Evolutionary conservation across 2,888 invertebrate species (phyloP), one percentile per base, ranked within the genome.

Genomic region (Platycheirus albimanus): DNA sequence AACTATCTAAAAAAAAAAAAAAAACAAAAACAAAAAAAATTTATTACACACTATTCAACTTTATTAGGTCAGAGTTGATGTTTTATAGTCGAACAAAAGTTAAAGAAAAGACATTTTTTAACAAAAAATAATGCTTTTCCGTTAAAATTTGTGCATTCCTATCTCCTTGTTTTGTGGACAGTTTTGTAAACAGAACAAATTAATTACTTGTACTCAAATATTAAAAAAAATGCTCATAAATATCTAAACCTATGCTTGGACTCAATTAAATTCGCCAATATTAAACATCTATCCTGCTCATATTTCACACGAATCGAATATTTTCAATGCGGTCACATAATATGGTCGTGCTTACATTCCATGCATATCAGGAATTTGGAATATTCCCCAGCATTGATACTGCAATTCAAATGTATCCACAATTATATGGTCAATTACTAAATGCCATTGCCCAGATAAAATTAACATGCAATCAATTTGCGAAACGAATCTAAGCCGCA

Each of bases 371-470:
- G 58, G 58, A 75, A 67, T 67, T 30, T 43, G 15, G 17, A 43
- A 49, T 33, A 58, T 67, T 75, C 24, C 19, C 15, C 24, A 49
- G 8, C 38, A 17, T 19, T 19, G 47, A 49, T 56, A 20, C 7
- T 38, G 56, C 13, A 38, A 38, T 30, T 58, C 45, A 58, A 64
- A 36, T 28, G 49, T 64, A 28, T 41, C 49, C 45, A 51, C 71
- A 72, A 77, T 71, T 72, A 78, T 64, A 71, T 66, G 77, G 72
- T 49, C 72, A 78, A 72, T 78, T 78, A 78, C 61, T 45, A 58
- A 66, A 56, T 58, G 15, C 71, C 51, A 66, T 43, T 24, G 77
- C 11, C 17, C n/a, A 30, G 70, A 24, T 45, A 33, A 45, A 77
- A 56, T 64, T 51, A n/a, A 49, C n/a, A 10, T 58, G 24, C 45